Evolutionary conservation across 1,140 invertebrate genomes (phyloP).

Genomic region (Neomicropteryx cornuta): DNA sequence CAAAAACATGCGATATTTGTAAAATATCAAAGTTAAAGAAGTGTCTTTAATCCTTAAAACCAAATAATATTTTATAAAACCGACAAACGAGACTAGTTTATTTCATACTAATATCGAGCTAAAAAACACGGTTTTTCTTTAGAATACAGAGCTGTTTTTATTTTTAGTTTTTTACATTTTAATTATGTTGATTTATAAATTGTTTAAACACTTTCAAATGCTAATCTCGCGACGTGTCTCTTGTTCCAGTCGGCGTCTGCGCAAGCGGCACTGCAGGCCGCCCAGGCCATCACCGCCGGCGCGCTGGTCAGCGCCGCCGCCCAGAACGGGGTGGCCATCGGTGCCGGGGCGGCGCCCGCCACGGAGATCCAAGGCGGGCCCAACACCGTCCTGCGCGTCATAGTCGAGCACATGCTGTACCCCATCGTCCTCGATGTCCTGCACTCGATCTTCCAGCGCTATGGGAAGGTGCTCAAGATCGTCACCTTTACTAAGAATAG

Average conservation of each 20-base stretch:
- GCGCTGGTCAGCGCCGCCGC: slow-evolving; percentile 39
- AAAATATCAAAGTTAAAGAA: too few species aligned
- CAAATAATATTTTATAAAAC: too few species aligned
- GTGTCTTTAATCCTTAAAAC: too few species aligned
- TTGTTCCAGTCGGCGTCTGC: slow-evolving; percentile 53
- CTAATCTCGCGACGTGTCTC: too few species aligned
- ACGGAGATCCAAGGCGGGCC: slow-evolving; percentile 70
- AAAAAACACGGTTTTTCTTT: too few species aligned
- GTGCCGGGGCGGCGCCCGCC: slow-evolving; percentile 37
- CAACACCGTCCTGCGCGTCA: slow-evolving; percentile 93
- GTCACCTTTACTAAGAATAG: slow-evolving; percentile 99
- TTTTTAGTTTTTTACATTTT: too few species aligned
- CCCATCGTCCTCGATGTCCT: slow-evolving; percentile 95
- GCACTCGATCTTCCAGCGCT: slow-evolving; percentile 94
- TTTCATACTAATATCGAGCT: too few species aligned
- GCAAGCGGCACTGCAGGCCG: slow-evolving; percentile 73
- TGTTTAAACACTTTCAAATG: too few species aligned
- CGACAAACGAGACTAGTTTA: too few species aligned
- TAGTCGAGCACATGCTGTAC: slow-evolving; percentile 97
- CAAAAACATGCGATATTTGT: too few species aligned
- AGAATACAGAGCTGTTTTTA: too few species aligned
- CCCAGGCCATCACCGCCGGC: slow-evolving; percentile 56
- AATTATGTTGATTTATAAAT: too few species aligned
- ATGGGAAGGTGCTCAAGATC: slow-evolving; percentile 96
- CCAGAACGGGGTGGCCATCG: slow-evolving; percentile 38